Conservation (phyloP, 92 coral and sea anemone genomes). For the Zoanthus solanderi region DNA sequence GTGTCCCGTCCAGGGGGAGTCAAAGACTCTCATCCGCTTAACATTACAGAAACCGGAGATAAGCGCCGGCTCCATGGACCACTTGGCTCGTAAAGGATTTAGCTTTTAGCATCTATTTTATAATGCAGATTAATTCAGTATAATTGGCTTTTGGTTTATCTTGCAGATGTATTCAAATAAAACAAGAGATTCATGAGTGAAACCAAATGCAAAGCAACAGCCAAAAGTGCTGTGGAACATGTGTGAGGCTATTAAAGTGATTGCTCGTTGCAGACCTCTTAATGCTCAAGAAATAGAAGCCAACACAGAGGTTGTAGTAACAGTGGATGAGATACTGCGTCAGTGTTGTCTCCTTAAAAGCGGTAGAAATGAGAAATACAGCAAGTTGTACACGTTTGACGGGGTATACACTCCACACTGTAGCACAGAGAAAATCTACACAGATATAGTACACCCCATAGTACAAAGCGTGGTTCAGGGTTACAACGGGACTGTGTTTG, state of each 20-base stretch:
- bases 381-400: slow-evolving; percentile 79
- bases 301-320: slow-evolving; percentile 73
- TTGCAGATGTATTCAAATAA: background rate
- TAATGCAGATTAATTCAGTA: background rate
- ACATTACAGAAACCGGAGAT: no score
- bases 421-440: slow-evolving; percentile 78
- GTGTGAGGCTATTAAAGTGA: slow-evolving; percentile 76
- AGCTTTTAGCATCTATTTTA: background rate
- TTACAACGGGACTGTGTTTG: slow-evolving; percentile 91
- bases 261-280: slow-evolving; percentile 88
- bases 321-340: slow-evolving; percentile 66
- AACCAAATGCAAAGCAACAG: slow-evolving; percentile 18
- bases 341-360: slow-evolving; percentile 74
- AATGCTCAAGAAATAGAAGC: slow-evolving; percentile 72
- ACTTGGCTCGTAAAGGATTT: no score
- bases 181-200: slow-evolving; percentile 37
- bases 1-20: no score
- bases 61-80: no score
- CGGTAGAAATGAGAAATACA: slow-evolving; percentile 46
- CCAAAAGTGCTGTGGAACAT: slow-evolving; percentile 40
- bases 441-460: slow-evolving; percentile 86
- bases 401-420: slow-evolving; percentile 81
- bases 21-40: no score
- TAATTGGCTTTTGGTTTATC: background rate
- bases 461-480: slow-evolving; percentile 88